These are phyloP conservation scores for Heliconius ismenius DNA, from an alignment of 2,888 invertebrate genomes.

Conservation along the genomic window DNA sequence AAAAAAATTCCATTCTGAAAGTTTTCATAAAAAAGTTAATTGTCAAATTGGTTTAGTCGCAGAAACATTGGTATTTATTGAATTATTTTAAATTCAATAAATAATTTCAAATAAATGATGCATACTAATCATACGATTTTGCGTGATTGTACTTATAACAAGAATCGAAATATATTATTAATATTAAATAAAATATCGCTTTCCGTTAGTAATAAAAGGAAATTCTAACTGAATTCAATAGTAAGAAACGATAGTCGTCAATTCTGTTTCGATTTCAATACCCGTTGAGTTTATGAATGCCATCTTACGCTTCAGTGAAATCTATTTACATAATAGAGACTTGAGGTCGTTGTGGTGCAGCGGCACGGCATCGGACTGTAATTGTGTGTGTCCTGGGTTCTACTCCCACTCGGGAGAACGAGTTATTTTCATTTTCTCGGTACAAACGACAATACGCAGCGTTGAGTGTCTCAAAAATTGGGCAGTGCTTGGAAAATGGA, in stretches of 20 bases:
- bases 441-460: too few relatives aligned
- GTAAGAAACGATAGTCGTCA: neutral
- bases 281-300: neutral
- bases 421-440: neutral
- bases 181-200: neutral
- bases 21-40: too few relatives aligned
- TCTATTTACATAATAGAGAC: neutral
- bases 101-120: too few relatives aligned
- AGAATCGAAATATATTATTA: too few relatives aligned
- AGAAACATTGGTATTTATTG: too few relatives aligned
- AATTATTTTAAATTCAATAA: too few relatives aligned
- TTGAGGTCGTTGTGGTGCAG: neutral
- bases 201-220: neutral
- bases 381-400: neutral
- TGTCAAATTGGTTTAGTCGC: too few relatives aligned
- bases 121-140: too few relatives aligned
- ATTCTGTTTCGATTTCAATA: neutral
- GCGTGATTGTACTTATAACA: too few relatives aligned
- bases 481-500: too few relatives aligned
- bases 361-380: neutral
- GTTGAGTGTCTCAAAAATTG: too few relatives aligned
- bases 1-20: too few relatives aligned
- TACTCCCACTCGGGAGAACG: neutral
- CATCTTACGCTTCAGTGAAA: neutral
- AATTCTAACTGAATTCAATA: neutral